A percentile compares a stretch with the other conserved stretches of the same genome.
These are phyloP conservation scores for Atta colombica DNA, from an alignment of 1,140 invertebrate genomes.

Conservation along the genomic window DNA sequence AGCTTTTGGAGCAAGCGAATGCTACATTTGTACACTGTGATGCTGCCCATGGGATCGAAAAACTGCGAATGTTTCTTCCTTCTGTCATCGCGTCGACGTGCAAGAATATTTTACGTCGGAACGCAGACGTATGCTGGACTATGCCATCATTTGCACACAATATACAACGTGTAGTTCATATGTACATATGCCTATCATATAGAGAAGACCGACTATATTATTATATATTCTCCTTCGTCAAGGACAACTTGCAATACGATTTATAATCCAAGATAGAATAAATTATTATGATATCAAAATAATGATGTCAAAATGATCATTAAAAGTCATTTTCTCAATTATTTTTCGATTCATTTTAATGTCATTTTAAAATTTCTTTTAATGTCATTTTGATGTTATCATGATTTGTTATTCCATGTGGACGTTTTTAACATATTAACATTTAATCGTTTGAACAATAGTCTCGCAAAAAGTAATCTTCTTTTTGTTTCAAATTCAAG, in stretches of 20 bases:
- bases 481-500: not conserved
- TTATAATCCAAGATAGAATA: not conserved
- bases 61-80: not conserved
- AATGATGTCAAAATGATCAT: too few species aligned
- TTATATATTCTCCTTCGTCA: not conserved
- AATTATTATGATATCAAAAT: too few species aligned
- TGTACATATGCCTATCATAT: not conserved
- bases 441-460: not conserved
- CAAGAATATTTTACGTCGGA: not conserved
- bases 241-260: not conserved
- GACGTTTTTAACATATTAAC: too few species aligned
- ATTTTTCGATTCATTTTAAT: too few species aligned
- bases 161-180: conserved; percentile 3
- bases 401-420: too few species aligned
- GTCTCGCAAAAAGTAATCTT: not conserved
- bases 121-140: not conserved
- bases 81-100: not conserved
- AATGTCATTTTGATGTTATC: too few species aligned
- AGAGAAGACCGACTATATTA: not conserved
- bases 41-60: not conserved
- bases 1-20: not conserved
- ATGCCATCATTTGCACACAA: conserved; percentile 36
- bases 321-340: too few species aligned
- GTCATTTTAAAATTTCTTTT: too few species aligned
- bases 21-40: not conserved